These are phyloP conservation scores for Acridotheres tristis DNA, from an alignment of 2,797 vertebrate species.

Conservation along the genomic window DNA sequence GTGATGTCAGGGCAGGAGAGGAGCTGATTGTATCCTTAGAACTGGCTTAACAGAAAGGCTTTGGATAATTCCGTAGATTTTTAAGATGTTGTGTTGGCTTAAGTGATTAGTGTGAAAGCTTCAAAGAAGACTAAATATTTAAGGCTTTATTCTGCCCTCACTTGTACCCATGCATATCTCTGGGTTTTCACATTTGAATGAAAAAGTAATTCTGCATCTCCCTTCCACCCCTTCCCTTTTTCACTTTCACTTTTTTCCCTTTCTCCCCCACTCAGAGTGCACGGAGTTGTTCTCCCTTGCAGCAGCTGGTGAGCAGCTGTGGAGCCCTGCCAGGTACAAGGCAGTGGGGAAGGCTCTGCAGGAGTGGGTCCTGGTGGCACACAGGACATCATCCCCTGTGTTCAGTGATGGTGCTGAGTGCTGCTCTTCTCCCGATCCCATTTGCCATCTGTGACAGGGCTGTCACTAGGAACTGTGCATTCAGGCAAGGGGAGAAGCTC, in stretches of 20 bases:
- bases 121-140: slow-evolving; percentile 45
- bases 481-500: neutral
- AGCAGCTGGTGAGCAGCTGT: neutral
- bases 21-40: slow-evolving; percentile 21
- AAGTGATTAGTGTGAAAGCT: slow-evolving; percentile 49
- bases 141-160: neutral
- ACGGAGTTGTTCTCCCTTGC: neutral
- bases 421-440: neutral
- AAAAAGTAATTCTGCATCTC: neutral
- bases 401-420: neutral
- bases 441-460: neutral
- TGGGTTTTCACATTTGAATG: slow-evolving; percentile 42
- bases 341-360: neutral
- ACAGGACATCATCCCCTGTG: neutral
- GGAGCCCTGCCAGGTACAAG: neutral
- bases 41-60: slow-evolving; percentile 43
- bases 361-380: rapidly evolving
- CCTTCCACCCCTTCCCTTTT: neutral
- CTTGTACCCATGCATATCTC: neutral
- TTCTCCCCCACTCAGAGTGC: neutral
- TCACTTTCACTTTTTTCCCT: neutral
- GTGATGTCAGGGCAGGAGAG: slow-evolving; percentile 5
- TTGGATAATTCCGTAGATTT: slow-evolving; percentile 39
- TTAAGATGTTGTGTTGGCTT: slow-evolving; percentile 42
- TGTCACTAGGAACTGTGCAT: neutral